Percentiles rank a stretch among this genome's conserved stretches.
phyloP scores from a whole-genome alignment of 2,888 invertebrate genomes.

The Scaptomyza tumidula region DNA sequence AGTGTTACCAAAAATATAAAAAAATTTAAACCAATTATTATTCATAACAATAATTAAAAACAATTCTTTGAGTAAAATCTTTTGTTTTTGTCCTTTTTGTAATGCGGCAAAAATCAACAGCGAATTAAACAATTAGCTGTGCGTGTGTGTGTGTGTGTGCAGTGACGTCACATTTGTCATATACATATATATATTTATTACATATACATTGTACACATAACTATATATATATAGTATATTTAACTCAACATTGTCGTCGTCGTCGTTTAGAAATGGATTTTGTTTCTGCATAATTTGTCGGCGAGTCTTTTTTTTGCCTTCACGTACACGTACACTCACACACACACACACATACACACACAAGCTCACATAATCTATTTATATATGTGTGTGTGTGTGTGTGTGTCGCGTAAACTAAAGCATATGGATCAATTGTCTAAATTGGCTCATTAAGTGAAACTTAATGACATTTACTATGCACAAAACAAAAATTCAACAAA shows the following conservation, averaged over 20 bases:
- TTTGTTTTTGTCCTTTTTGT: slow-evolving; percentile 55
- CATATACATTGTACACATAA: slow-evolving; percentile 13
- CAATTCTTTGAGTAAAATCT: slow-evolving; percentile 4
- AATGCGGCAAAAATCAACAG: slow-evolving; percentile 58
- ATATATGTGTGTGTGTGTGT: slow-evolving; percentile 40
- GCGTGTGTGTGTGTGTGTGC: slow-evolving; percentile 37
- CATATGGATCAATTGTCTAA: slow-evolving; percentile 79
- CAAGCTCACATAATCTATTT: slow-evolving; percentile 42
- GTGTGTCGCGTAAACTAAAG: slow-evolving; percentile 74
- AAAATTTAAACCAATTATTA: neutral
- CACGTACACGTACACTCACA: slow-evolving; percentile 17
- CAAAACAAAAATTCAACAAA: slow-evolving; percentile 47
- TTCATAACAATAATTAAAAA: neutral
- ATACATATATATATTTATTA: slow-evolving; percentile 8
- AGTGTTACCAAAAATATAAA: slow-evolving; percentile 7
- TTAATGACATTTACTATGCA: slow-evolving; percentile 78
- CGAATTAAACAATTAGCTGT: slow-evolving; percentile 41
- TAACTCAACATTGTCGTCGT: slow-evolving; percentile 37
- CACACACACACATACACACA: slow-evolving; percentile 18
- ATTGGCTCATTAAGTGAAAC: slow-evolving; percentile 79
- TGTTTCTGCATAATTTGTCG: slow-evolving; percentile 51
- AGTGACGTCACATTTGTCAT: slow-evolving; percentile 58
- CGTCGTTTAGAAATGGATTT: slow-evolving; percentile 53
- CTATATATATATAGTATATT: slow-evolving; percentile 23
- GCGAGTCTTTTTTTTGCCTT: slow-evolving; percentile 42